Base-by-base conservation (phyloP, 2,113 vertebrate species). In the Hyperoodon ampullatus region DNA sequence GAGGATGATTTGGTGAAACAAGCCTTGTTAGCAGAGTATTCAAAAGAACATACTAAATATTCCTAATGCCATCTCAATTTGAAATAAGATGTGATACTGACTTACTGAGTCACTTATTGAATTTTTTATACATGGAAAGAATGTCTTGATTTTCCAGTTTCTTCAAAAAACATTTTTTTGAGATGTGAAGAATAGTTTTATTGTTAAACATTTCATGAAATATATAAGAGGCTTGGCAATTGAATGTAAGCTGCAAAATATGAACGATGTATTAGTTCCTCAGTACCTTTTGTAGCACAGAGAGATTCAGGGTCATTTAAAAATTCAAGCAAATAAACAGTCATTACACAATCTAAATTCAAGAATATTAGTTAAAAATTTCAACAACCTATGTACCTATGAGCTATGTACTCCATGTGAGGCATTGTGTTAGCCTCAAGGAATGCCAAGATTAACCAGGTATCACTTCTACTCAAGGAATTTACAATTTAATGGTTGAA, bases 161-260 rank as follows among this genome's bases (percentile, higher is more conserved):
- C 71, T 83, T 83, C 68, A 33, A 70, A 66, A 80, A 72, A 21
- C 50, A 61, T n/a, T n/a, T 68, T 77, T 96, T 95, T 82, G 35
- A 74, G 30, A 89, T 72, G 33, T 68, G 8, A 72, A 85, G 26
- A 47, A 3, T 33, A 92, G 15, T 93, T 90, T 77, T 72, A 95
- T 88, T 96, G 19, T 89, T 92, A 94, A 95, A 88, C 28, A 89
- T 88, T 90, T 90, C n/a, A 72, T 39, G 4, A 94, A 92, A 35
- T 92, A 15, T 81, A 4, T 87, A 58, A 88, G 71, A 95, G 33
- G 5, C 19, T 58, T 94, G 58, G 6, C 18, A 92, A 87, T 35
- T 77, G 71, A 96, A 42, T 90, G 33, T 75, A 93, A 88, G 42
- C 75, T 92, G 53, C 1, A 77, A 75, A 97, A 87, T 74, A 53